Base-by-base conservation (phyloP, 1,140 invertebrate species). In the Gonatopus flavifemur region DNA sequence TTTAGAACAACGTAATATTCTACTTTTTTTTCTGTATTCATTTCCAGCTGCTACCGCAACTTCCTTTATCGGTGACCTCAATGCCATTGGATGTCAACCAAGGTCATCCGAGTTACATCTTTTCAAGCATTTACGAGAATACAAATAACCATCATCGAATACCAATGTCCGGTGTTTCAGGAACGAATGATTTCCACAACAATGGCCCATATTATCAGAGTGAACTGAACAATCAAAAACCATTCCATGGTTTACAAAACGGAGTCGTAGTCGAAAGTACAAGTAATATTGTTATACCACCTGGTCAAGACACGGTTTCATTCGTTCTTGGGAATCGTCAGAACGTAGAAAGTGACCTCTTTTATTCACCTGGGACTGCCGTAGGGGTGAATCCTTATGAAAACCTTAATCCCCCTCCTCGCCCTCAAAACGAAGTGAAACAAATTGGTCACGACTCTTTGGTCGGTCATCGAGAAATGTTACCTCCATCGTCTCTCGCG, bases 311-410 rank as follows among this genome's bases (percentile, higher is more conserved):
- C 43, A 84, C 82, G 1, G 83, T 85, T 4, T 82, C 83, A 0
- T 85, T 86, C 58, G 82, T 86, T 5, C 69, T 85, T 3, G 83
- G 84, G 1, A 84, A 84, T 43, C 76, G 82, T 32, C 84, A 85
- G 44, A 83, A 81, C 40, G 82, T 85, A 19, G 77, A 79, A 30
- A 77, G 75, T 13, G 76, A 73, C 12, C 64, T 67, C 13, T 75
- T 79, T 43, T 82, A 77, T 43, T 72, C 70, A 0, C 57, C 69
- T 10, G 79, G 76, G 1, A 72, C 70, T 4, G 67, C 76, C 0
- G 49, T 77, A 9, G 72, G 76, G 7, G 78, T 80, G 49, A 78
- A 71, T 57, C 73, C 74, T 3, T 82, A 80, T 38, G 73, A 72
- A 19, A n/a, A n/a, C n/a, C n/a, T n/a, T n/a, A n/a, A n/a, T n/a